Conservation (phyloP, 2,888 invertebrate genomes). For the Hanleya hanleyi region DNA sequence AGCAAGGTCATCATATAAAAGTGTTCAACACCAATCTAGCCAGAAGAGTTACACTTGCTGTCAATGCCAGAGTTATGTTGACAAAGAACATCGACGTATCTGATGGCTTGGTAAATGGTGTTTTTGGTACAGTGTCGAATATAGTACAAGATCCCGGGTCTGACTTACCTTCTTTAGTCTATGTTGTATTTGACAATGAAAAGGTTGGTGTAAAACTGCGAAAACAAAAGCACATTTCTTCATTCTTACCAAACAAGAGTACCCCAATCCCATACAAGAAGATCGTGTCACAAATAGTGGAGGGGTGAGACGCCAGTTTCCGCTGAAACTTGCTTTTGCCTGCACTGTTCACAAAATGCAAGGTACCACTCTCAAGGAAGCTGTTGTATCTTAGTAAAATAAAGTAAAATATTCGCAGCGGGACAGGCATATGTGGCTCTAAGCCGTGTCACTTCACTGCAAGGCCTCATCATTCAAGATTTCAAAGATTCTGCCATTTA, state of each 20-base stretch:
- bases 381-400: conserved; percentile 23
- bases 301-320: conserved; percentile 18
- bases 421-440: conserved; percentile 35
- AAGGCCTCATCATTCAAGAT: conserved; percentile 21
- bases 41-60: not conserved
- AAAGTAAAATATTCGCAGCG: conserved; percentile 21
- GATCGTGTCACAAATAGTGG: conserved; percentile 2
- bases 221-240: not conserved
- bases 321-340: conserved; percentile 24
- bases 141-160: not conserved
- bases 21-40: not conserved
- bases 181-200: not conserved
- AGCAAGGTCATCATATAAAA: not conserved
- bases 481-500: too few species aligned
- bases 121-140: not conserved
- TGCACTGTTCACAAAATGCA: conserved; percentile 32
- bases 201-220: not conserved
- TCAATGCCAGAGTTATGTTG: conserved; percentile 4
- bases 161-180: not conserved
- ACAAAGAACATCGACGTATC: conserved; percentile 2
- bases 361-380: conserved; percentile 16
- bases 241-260: not conserved
- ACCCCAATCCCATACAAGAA: conserved; percentile 12
- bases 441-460: conserved; percentile 21
- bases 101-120: conserved; percentile 4